Evolutionary conservation across 2,113 vertebrate genomes (phyloP).

Genomic region (Aegotheles bennettii): DNA sequence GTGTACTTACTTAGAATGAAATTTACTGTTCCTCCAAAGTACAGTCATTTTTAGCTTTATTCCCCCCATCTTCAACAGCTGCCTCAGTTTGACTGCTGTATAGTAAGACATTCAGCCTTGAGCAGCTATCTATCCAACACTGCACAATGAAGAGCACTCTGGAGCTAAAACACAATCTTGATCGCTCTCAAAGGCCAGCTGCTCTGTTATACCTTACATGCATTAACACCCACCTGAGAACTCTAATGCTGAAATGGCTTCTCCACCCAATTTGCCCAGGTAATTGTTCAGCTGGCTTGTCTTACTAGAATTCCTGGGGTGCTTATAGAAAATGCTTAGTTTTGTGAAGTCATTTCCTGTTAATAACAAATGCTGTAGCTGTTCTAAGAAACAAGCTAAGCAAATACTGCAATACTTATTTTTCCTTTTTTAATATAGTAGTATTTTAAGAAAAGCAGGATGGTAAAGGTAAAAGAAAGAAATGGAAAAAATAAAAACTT

Average conservation of each 20-base stretch:
- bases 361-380: not conserved
- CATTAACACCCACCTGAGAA: not conserved
- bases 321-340: not conserved
- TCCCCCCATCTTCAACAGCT: not conserved
- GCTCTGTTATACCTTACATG: accelerated
- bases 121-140: not conserved
- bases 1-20: not conserved
- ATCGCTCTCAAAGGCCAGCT: not conserved
- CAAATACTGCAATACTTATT: not conserved
- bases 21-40: not conserved
- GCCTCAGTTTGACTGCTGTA: not conserved
- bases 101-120: not conserved
- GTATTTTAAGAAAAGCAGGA: not conserved
- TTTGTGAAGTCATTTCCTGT: not conserved
- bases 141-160: not conserved
- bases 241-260: not conserved
- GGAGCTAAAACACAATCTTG: not conserved
- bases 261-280: not conserved
- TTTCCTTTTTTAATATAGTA: not conserved
- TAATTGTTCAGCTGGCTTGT: not conserved
- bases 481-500: not conserved
- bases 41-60: not conserved
- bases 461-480: not conserved
- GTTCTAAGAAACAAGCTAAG: not conserved
- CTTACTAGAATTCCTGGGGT: not conserved